phyloP scores from a whole-genome alignment of 2,113 vertebrate species.

The Physeter macrocephalus region DNA sequence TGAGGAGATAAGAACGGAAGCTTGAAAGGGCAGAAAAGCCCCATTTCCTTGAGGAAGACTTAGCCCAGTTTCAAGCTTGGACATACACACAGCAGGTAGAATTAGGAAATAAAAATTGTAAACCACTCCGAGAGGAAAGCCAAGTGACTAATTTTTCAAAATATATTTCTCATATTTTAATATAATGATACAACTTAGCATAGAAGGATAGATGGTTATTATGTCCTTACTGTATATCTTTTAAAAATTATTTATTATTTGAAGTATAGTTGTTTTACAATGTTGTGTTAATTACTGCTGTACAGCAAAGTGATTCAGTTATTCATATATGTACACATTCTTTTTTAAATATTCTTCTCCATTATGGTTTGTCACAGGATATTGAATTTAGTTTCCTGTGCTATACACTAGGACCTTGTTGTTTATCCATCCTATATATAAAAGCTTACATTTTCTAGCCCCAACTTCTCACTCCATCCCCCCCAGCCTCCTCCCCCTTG shows the following conservation, averaged over 20 bases:
- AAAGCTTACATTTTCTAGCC: neutral
- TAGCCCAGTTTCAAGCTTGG: neutral
- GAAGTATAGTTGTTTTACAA: neutral
- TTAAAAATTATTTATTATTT: neutral
- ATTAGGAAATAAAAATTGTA: neutral
- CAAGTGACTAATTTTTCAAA: neutral
- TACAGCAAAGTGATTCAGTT: neutral
- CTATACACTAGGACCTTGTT: neutral
- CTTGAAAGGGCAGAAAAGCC: neutral
- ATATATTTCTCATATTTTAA: neutral
- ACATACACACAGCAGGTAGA: neutral
- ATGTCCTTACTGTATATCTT: neutral
- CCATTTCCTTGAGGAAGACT: neutral
- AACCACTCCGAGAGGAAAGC: neutral
- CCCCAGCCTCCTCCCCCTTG: neutral
- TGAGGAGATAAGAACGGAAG: neutral
- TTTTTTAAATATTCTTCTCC: neutral
- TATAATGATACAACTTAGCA: neutral
- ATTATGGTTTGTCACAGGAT: neutral
- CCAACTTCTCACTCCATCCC: neutral
- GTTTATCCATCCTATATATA: neutral
- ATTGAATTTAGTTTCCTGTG: neutral
- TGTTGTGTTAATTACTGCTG: neutral
- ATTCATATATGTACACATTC: neutral
- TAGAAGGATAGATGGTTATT: neutral